Percentiles rank a stretch among this genome's conserved stretches.
Conservation (phyloP, 2,113 vertebrate genomes). For the Actenoides hombroni region DNA sequence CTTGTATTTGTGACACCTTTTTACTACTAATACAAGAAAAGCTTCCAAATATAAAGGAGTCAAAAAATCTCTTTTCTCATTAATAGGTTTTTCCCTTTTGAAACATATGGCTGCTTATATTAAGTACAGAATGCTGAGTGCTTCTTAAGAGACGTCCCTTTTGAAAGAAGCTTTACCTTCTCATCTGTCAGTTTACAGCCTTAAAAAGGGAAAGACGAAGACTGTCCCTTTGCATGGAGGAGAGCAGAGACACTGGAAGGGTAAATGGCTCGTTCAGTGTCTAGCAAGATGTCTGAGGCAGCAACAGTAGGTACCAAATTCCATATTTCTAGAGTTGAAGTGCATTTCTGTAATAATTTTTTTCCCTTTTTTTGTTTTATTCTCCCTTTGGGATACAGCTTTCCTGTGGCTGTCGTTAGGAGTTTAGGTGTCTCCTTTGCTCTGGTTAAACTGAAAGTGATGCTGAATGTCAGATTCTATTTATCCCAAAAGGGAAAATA, state of each 20-base stretch:
- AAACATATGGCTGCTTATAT: background rate
- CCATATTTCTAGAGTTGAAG: background rate
- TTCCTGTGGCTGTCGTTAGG: background rate
- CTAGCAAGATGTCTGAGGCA: background rate
- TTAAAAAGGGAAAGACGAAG: background rate
- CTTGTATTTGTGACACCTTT: background rate
- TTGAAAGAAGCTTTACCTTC: background rate
- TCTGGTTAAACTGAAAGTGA: conserved; percentile 1
- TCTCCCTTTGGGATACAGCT: background rate
- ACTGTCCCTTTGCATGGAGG: background rate
- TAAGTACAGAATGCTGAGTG: background rate
- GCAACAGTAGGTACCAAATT: background rate
- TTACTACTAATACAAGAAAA: background rate
- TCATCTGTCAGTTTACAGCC: background rate
- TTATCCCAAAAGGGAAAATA: background rate
- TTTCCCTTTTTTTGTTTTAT: background rate
- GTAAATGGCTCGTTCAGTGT: background rate
- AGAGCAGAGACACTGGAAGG: background rate
- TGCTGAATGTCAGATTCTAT: background rate
- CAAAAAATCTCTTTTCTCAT: background rate
- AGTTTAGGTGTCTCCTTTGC: background rate
- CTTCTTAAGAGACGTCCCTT: background rate
- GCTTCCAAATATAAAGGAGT: background rate
- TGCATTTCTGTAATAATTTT: background rate
- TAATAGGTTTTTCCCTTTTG: background rate